Evolutionary conservation across 1,140 invertebrate species (phyloP), one percentile per base, ranked within the genome.

Genomic region (Copidosoma floridanum): DNA sequence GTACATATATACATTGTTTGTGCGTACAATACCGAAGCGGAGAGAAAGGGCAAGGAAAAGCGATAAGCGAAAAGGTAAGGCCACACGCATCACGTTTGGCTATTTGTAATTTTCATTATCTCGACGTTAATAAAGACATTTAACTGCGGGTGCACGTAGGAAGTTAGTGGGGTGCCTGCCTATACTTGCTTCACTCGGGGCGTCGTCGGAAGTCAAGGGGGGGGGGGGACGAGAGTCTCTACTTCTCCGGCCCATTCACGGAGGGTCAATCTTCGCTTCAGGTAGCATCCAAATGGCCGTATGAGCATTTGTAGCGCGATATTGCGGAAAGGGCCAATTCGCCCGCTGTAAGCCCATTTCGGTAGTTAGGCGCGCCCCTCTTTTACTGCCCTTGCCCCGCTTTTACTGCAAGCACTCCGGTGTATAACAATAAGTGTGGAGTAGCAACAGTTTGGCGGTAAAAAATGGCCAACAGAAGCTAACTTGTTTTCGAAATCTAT

Each of bases 51-150:
- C n/a, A n/a, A n/a, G n/a, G n/a, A n/a, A n/a, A n/a, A n/a, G n/a
- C n/a, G n/a, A n/a, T n/a, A n/a, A n/a, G n/a, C n/a, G n/a, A 48
- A 50, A 47, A 54, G 46, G 35, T 41, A 26, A 53, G 24, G 11
- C 23, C 20, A n/a, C n/a, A n/a, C n/a, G n/a, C n/a, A n/a, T n/a
- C 69, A 70, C 70, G 58, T 67, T 64, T 62, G 70, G 69, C 72
- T 74, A 79, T 81, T 79, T 79, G 78, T 79, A 80, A 79, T 81
- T 81, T 79, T 79, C 77, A 81, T 81, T 80, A 81, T 79, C 77
- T 79, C 68, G 58, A 68, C 68, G 71, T 70, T 73, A 78, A 79
- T 69, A 67, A 61, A 68, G 66, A 70, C 75, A 78, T 81, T 80
- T 73, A 77, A 70, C 64, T 72, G 71, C 71, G 69, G 54, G 53